Percentiles rank a stretch among this genome's conserved stretches.
Evolutionary conservation across 2,888 invertebrate species (phyloP).

Genomic region (Choreutis nemorana): DNA sequence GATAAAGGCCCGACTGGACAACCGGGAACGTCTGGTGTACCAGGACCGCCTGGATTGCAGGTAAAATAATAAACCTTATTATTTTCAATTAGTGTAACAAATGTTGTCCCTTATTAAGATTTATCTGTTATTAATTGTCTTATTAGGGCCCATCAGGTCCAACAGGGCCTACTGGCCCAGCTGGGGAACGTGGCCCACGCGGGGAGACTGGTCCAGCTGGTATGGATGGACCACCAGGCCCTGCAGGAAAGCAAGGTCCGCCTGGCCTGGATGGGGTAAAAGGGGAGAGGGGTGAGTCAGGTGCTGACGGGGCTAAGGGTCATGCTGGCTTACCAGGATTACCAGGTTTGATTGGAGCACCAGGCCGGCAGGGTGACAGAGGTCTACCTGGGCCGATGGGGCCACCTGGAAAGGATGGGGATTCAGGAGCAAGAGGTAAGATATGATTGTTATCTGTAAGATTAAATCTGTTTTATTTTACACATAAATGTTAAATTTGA

Average conservation of each 20-base stretch:
- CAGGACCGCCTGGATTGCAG: slow-evolving; percentile 75
- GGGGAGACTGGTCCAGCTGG: slow-evolving; percentile 81
- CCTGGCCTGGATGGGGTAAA: slow-evolving; percentile 78
- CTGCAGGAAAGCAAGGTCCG: slow-evolving; percentile 79
- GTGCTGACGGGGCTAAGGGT: slow-evolving; percentile 79
- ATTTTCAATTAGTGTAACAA: not conserved
- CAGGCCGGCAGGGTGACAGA: slow-evolving; percentile 73
- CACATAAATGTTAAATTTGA: not conserved
- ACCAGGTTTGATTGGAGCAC: slow-evolving; percentile 78
- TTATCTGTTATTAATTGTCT: not conserved
- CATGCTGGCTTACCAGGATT: slow-evolving; percentile 85
- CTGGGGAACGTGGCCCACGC: slow-evolving; percentile 75
- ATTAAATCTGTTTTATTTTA: no score
- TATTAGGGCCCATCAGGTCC: slow-evolving; percentile 72
- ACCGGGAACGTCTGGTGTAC: slow-evolving; percentile 69
- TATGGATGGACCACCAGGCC: slow-evolving; percentile 78
- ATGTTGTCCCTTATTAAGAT: not conserved
- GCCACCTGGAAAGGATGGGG: slow-evolving; percentile 78
- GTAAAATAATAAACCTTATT: slow-evolving; percentile 33
- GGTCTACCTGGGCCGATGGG: slow-evolving; percentile 72
- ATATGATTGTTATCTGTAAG: no score
- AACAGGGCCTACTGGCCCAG: slow-evolving; percentile 70
- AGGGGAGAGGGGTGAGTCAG: slow-evolving; percentile 67
- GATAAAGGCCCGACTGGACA: slow-evolving; percentile 78
- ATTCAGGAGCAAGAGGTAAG: slow-evolving; percentile 74